Percentiles rank a stretch among this genome's conserved stretches.
Evolutionary conservation across 2,797 vertebrate species (phyloP).

Genomic region (Meda fulgida): DNA sequence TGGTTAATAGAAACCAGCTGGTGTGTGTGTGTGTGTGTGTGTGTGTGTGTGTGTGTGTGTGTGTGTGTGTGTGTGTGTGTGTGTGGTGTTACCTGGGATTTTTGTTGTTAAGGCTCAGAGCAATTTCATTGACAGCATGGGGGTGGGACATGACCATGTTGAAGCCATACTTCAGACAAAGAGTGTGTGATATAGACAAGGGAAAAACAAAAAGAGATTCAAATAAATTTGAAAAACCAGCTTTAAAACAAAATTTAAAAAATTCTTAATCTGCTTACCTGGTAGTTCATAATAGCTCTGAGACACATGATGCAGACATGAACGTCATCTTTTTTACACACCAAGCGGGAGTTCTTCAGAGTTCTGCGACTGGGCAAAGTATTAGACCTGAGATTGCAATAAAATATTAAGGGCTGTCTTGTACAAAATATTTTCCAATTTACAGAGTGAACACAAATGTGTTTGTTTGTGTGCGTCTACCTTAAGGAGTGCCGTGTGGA

Average conservation of each 20-base stretch:
- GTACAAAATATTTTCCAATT: background rate
- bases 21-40: background rate
- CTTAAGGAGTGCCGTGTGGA: conserved; percentile 87
- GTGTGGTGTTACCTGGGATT: conserved; percentile 86
- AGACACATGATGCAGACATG: conserved; percentile 98
- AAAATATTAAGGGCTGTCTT: background rate
- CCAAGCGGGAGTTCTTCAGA: conserved; percentile 91
- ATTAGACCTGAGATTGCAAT: conserved; percentile 81
- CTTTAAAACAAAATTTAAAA: background rate
- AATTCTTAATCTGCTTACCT: conserved; percentile 75
- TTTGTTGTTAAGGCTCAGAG: conserved; percentile 95
- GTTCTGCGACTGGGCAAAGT: conserved; percentile 93
- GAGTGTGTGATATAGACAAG: background rate
- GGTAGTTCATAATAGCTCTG: conserved; percentile 97
- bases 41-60: too few relatives aligned
- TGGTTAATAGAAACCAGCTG: background rate
- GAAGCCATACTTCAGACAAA: conserved; percentile 89
- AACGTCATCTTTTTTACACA: conserved; percentile 96
- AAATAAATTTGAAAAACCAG: background rate
- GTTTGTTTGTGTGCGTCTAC: conserved; percentile 51
- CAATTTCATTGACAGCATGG: conserved; percentile 96
- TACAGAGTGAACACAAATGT: background rate
- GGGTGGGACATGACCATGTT: conserved; percentile 99
- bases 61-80: background rate
- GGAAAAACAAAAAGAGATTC: background rate